These are phyloP conservation scores for Chrysotoxum bicinctum DNA, from an alignment of 2,888 invertebrate genomes.

Conservation along the genomic window DNA sequence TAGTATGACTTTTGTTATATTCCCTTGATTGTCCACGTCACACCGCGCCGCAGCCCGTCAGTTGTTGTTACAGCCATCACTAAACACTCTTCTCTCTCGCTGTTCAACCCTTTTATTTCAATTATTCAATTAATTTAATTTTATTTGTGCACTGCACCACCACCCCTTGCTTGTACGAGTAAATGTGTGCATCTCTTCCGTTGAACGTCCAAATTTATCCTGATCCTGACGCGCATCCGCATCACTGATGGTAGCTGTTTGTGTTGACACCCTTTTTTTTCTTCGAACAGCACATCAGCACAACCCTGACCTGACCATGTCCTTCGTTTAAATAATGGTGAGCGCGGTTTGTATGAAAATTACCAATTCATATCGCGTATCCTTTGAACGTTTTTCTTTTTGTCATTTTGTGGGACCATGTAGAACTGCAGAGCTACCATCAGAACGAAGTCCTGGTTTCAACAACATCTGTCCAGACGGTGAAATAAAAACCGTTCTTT, in stretches of 20 bases:
- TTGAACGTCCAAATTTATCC: constrained; percentile 42
- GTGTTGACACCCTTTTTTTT: constrained; percentile 61
- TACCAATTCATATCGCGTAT: constrained; percentile 65
- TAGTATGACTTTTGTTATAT: constrained; percentile 22
- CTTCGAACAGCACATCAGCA: neutral
- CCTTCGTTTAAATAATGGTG: constrained; percentile 2
- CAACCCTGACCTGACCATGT: constrained; percentile 58
- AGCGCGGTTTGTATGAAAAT: constrained; percentile 35
- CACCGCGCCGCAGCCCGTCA: neutral
- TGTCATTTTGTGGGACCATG: neutral
- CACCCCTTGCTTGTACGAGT: neutral
- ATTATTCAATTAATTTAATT: constrained; percentile 68
- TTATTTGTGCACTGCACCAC: constrained; percentile 43
- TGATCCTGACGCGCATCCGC: constrained; percentile 66
- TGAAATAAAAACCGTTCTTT: constrained; percentile 33
- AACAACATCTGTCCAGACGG: constrained; percentile 59
- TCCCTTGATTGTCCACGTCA: constrained; percentile 8
- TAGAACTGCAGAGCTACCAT: neutral
- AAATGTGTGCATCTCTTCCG: neutral
- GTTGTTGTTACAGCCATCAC: neutral
- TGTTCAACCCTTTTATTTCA: constrained; percentile 66
- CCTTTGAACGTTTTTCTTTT: constrained; percentile 31
- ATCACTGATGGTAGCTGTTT: constrained; percentile 51
- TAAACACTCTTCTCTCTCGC: neutral
- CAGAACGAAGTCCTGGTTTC: constrained; percentile 11